Evolutionary conservation across 2,113 vertebrate species (phyloP), one percentile per base, ranked within the genome.

Genomic region (Tragelaphus buxtoni): DNA sequence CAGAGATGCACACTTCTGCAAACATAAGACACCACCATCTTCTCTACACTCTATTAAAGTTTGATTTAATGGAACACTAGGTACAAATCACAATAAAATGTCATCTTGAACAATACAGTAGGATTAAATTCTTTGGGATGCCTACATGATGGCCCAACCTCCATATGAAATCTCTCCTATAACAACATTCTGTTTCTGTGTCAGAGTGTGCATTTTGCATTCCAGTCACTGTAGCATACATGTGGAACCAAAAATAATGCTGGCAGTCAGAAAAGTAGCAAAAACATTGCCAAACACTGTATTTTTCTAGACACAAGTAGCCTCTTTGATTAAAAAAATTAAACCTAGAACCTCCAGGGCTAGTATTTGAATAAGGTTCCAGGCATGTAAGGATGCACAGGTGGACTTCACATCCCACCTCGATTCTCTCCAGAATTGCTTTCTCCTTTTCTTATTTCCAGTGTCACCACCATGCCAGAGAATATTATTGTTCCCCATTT

Each of bases 21-120:
- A 96, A 96, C n/a, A 85, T 76, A 95, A 77, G 39, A 42, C 28
- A 39, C 39, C 90, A 63, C 45, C 72, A 51, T 74, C 85, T 92
- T 93, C 82, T 90, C 56, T 32, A 12, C 28, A 35, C 61, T 83
- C 77, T 93, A 26, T 56, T 94, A 93, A 96, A 86, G 72, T 79
- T 93, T 89, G 89, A 85, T 94, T 94, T 88, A 91, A 92, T 55
- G 92, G 53, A 82, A 53, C 86, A 32, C 49, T 74, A 95, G n/a
- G 85, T 94, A 88, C 32, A 80, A 80, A 53, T 49, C 56, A 82
- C 61, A 91, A 51, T 56, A 47, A 95, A 91, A 93, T 47, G 91
- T 72, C 89, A 96, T 85, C 94, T 86, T 88, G 56, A 94, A 94
- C 82, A 81, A 92, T 53, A 61, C 61, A 81, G 32, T 47, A 88